phyloP scores from a whole-genome alignment of 2,113 vertebrate genomes.

The Arvicanthis niloticus region DNA sequence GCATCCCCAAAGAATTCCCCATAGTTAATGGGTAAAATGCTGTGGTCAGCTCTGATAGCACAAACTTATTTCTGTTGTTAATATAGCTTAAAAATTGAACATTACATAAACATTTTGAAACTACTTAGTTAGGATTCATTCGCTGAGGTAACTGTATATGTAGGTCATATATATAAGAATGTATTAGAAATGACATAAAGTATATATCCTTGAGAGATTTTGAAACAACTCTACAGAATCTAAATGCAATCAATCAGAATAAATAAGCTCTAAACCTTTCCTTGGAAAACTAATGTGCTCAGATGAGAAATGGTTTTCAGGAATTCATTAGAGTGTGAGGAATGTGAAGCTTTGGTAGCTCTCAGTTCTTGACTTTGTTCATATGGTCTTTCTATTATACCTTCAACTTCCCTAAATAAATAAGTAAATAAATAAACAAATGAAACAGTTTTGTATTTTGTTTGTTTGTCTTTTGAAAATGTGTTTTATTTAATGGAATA shows the following conservation, averaged over 20 bases:
- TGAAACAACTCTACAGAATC: background rate
- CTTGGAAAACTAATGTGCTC: conserved; percentile 13
- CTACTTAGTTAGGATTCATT: background rate
- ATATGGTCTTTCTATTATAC: background rate
- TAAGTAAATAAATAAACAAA: too few relatives aligned
- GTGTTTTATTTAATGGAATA: too few relatives aligned
- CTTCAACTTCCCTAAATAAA: too few relatives aligned
- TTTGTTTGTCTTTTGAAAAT: too few relatives aligned
- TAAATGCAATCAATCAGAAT: conserved; percentile 1
- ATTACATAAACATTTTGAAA: background rate
- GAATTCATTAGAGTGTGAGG: background rate
- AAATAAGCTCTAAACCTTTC: background rate
- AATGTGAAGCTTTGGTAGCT: fast-evolving
- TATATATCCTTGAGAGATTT: background rate
- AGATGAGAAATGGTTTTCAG: background rate
- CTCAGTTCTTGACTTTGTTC: background rate
- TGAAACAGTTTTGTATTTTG: too few relatives aligned
- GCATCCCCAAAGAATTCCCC: background rate
- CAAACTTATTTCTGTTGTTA: background rate
- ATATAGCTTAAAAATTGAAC: background rate
- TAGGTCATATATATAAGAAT: background rate
- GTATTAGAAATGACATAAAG: background rate
- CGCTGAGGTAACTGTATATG: background rate
- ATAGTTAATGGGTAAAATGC: background rate
- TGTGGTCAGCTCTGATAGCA: background rate